phyloP scores from a whole-genome alignment of 2,113 vertebrate genomes.

The Orthonyx spaldingii region DNA sequence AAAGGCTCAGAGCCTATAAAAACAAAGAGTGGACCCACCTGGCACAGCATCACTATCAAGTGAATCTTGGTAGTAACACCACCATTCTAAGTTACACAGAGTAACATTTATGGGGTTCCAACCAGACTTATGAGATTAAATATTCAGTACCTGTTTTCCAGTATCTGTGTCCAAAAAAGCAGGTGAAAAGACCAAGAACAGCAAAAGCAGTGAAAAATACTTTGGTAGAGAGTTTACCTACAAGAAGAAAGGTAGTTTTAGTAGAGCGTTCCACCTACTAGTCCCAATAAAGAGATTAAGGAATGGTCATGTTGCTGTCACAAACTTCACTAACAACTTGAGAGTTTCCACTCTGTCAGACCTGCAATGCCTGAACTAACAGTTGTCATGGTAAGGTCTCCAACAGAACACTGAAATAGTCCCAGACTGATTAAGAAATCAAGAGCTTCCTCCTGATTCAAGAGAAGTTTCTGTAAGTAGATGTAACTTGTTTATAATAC shows the following conservation, averaged over 20 bases:
- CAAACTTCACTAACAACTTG: background rate
- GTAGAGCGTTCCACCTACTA: background rate
- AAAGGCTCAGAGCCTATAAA: background rate
- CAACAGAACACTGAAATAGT: background rate
- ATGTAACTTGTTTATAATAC: background rate
- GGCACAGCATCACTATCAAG: background rate
- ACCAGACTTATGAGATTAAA: background rate
- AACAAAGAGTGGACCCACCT: background rate
- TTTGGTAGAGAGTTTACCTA: conserved; percentile 86
- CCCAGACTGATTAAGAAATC: background rate
- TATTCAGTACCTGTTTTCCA: conserved; percentile 86
- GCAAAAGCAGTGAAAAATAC: conserved; percentile 85
- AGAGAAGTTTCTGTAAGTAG: background rate
- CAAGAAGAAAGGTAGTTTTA: background rate
- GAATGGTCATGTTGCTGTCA: background rate
- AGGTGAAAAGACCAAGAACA: conserved; percentile 85
- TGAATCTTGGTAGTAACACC: background rate
- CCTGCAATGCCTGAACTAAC: background rate
- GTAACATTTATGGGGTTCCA: background rate
- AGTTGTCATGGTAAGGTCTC: background rate
- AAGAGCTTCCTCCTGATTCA: background rate
- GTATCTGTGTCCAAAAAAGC: conserved; percentile 91
- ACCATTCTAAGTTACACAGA: background rate
- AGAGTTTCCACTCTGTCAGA: background rate
- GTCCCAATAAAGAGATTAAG: background rate